Evolutionary conservation across 2,113 vertebrate species (phyloP).

Genomic region (Barnardius zonarius): DNA sequence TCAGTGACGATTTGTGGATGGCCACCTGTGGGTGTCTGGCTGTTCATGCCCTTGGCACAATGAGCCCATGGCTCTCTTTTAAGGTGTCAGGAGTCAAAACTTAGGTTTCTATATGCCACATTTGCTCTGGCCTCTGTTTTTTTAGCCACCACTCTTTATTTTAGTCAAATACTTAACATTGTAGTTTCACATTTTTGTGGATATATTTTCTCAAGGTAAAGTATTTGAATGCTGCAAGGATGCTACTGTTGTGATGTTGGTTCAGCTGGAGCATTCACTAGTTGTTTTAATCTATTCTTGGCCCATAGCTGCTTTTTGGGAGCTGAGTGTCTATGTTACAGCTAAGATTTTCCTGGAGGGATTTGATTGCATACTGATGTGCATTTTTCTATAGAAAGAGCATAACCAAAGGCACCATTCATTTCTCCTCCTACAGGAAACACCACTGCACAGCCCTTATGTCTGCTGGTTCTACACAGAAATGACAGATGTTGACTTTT

Average conservation of each 20-base stretch:
- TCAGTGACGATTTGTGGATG: accelerated
- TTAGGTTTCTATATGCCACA: accelerated
- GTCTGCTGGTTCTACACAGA: background rate
- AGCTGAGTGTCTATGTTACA: background rate
- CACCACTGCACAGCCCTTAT: background rate
- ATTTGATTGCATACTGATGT: background rate
- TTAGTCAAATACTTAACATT: accelerated
- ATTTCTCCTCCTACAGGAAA: background rate
- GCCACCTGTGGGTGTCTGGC: too few species aligned
- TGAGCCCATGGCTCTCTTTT: background rate
- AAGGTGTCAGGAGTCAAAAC: background rate
- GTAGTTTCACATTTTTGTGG: background rate
- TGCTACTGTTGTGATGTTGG: background rate
- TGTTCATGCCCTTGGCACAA: background rate
- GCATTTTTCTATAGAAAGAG: background rate
- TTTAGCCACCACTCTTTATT: accelerated
- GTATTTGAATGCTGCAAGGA: background rate
- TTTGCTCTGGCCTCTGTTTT: background rate
- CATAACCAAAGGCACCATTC: background rate
- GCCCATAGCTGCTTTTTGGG: background rate
- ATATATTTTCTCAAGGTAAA: accelerated
- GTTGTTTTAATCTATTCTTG: background rate
- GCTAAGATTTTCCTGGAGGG: background rate
- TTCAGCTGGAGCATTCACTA: background rate
- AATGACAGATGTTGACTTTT: background rate